Percentiles rank a stretch among this genome's conserved stretches.
Evolutionary conservation across 53 echinoderm and acorn worm genomes (phyloP).

Genomic region (Zoroaster sp.): DNA sequence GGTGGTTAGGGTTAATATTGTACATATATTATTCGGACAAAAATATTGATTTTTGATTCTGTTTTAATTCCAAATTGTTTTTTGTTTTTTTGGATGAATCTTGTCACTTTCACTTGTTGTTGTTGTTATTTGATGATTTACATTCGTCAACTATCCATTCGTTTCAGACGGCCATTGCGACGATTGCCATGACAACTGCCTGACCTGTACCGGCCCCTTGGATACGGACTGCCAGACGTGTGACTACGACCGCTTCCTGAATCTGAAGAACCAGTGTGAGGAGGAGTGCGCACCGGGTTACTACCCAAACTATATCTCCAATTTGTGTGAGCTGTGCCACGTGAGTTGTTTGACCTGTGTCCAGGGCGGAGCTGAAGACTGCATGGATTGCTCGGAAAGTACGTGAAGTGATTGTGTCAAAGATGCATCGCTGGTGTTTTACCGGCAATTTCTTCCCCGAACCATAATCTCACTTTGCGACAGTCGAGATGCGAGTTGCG

Average conservation of each 20-base stretch:
- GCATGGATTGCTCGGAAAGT: slow-evolving; percentile 74
- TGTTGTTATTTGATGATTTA: too few relatives aligned
- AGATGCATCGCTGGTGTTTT: not conserved
- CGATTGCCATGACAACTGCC: slow-evolving; percentile 53
- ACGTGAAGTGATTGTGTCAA: too few relatives aligned
- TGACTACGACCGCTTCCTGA: slow-evolving; percentile 79
- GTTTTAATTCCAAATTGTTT: too few relatives aligned
- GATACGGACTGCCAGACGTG: slow-evolving; percentile 62
- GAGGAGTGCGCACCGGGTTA: slow-evolving; percentile 45
- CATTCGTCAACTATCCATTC: too few relatives aligned
- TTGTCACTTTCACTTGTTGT: too few relatives aligned
- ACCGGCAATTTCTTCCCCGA: too few relatives aligned
- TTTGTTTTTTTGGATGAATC: too few relatives aligned
- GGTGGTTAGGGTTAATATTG: too few relatives aligned
- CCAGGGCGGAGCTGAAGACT: slow-evolving; percentile 58
- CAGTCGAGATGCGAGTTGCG: too few relatives aligned
- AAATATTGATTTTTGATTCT: too few relatives aligned
- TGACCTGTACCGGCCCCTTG: slow-evolving; percentile 54
- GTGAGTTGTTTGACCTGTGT: slow-evolving; percentile 72
- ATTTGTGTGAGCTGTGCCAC: slow-evolving; percentile 70
- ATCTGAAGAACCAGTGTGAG: slow-evolving; percentile 8
- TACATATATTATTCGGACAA: too few relatives aligned
- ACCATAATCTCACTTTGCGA: too few relatives aligned
- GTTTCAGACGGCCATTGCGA: slow-evolving; percentile 28
- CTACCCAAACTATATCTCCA: slow-evolving; percentile 80